A percentile compares a stretch with the other conserved stretches of the same genome.
Evolutionary conservation across 2,113 vertebrate species (phyloP).

Genomic region (human): DNA sequence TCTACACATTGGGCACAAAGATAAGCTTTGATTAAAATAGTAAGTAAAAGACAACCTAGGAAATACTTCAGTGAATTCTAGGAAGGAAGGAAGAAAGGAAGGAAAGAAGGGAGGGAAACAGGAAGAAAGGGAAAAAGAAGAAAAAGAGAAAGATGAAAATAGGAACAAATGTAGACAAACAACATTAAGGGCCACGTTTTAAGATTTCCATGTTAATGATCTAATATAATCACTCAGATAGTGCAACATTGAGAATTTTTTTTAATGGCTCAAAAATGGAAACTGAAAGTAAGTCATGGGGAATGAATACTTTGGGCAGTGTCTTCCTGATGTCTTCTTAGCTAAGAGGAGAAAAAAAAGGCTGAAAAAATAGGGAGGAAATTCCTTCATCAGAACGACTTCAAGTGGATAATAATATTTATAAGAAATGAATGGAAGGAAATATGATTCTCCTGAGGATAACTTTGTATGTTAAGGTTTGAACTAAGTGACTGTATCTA

Average conservation of each 20-base stretch:
- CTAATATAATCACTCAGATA: background rate
- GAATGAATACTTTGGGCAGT: background rate
- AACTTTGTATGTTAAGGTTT: background rate
- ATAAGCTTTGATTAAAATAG: conserved; percentile 47
- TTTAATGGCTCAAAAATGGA: background rate
- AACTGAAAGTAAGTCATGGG: background rate
- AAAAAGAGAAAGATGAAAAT: background rate
- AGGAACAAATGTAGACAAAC: background rate
- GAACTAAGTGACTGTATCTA: background rate
- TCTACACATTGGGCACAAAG: background rate
- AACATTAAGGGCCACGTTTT: background rate
- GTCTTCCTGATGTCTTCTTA: conserved; percentile 5
- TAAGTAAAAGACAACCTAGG: background rate
- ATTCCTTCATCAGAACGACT: background rate
- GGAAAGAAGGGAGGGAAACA: background rate
- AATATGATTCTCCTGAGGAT: background rate
- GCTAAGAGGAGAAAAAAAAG: background rate
- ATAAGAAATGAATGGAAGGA: background rate
- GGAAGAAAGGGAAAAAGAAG: background rate
- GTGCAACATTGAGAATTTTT: background rate
- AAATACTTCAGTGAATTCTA: background rate
- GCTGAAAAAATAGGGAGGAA: background rate
- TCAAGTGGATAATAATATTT: background rate
- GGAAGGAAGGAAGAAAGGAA: background rate
- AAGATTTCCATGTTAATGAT: background rate